A percentile compares a stretch with the other conserved stretches of the same genome.
These are phyloP conservation scores for Eurypyga helias DNA, from an alignment of 2,113 vertebrate genomes.

Conservation along the genomic window DNA sequence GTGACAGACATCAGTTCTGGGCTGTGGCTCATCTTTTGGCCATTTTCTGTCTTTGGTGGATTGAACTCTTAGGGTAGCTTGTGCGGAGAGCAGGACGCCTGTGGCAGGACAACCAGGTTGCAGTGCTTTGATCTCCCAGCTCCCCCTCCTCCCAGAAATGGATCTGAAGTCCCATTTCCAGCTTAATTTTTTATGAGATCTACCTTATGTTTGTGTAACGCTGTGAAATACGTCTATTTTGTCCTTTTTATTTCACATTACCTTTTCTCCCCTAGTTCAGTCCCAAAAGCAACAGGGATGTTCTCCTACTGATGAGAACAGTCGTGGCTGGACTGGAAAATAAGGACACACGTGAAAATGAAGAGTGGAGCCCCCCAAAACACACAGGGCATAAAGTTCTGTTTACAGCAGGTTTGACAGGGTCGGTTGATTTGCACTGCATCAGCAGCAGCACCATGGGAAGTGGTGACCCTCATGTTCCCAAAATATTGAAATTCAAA, in stretches of 20 bases:
- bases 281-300: not conserved
- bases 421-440: not conserved
- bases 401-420: not conserved
- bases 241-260: not conserved
- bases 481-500: not conserved
- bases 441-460: not conserved
- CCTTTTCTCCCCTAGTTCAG: not conserved
- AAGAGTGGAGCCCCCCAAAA: not conserved
- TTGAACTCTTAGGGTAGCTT: not conserved
- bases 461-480: not conserved
- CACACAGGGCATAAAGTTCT: not conserved
- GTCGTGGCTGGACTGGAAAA: not conserved
- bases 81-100: not conserved
- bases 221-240: not conserved
- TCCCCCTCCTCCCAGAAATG: not conserved
- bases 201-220: not conserved
- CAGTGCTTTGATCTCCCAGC: not conserved
- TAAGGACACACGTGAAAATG: not conserved
- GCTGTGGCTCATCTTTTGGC: accelerated
- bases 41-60: not conserved
- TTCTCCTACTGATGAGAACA: not conserved
- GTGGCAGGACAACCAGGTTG: not conserved
- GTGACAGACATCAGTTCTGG: not conserved
- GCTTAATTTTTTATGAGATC: not conserved
- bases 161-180: not conserved